Conservation (phyloP, 2,113 vertebrate species). For the Otocyon megalotis region DNA sequence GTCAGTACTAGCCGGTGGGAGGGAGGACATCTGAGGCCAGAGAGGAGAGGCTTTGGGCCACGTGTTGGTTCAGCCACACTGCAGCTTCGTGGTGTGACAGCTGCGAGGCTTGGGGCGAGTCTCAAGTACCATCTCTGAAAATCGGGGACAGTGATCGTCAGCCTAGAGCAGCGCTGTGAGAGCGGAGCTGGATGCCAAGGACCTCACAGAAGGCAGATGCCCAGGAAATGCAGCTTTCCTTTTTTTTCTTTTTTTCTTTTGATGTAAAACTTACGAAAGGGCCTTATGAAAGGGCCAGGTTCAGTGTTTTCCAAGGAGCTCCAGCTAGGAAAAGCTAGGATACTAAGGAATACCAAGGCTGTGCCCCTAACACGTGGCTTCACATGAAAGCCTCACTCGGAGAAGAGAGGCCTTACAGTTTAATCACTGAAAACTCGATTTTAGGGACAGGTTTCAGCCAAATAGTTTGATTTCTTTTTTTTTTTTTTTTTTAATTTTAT, state of each 20-base stretch:
- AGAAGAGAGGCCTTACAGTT: background rate
- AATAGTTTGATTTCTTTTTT: background rate
- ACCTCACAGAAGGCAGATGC: background rate
- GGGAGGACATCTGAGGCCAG: background rate
- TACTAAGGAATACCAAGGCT: background rate
- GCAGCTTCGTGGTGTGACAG: background rate
- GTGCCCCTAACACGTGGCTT: background rate
- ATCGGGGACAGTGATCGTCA: background rate
- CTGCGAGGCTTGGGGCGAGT: background rate
- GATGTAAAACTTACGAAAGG: background rate
- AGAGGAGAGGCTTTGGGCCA: background rate
- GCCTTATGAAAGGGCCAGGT: background rate
- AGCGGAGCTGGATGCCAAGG: background rate
- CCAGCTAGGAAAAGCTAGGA: background rate
- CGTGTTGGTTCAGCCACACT: background rate
- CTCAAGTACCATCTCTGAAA: background rate
- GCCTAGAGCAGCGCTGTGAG: background rate
- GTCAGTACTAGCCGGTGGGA: too few species aligned
- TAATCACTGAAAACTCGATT: constrained; percentile 30
- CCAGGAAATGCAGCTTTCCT: background rate
- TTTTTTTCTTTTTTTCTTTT: background rate
- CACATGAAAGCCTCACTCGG: background rate
- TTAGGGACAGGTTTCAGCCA: background rate
- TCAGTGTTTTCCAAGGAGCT: background rate
- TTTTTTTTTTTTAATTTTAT: too few species aligned